phyloP scores from a whole-genome alignment of 2,888 invertebrate genomes.

The Drosophila nr. perissopoda region DNA sequence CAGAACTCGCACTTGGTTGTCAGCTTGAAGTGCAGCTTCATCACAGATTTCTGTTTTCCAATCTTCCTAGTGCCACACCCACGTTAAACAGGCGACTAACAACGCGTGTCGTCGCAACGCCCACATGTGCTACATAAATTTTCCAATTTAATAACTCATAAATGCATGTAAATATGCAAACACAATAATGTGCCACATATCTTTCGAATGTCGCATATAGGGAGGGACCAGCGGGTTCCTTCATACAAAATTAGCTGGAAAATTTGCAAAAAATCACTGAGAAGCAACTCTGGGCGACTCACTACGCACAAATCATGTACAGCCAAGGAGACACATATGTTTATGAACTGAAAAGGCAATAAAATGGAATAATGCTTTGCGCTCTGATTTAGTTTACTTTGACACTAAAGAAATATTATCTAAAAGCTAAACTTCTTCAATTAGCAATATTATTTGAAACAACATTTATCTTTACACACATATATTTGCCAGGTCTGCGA shows the following conservation, averaged over 20 bases:
- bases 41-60: conserved; percentile 1
- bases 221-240: conserved; percentile 36
- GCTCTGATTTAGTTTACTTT: neutral
- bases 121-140: conserved; percentile 70
- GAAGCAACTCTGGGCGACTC: conserved; percentile 20
- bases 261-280: conserved; percentile 59
- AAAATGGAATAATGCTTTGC: neutral
- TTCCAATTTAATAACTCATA: conserved; percentile 79
- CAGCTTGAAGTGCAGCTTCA: conserved; percentile 23
- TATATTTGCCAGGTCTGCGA: neutral
- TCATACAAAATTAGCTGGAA: conserved; percentile 66
- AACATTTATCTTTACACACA: neutral
- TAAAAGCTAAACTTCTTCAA: neutral
- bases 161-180: conserved; percentile 71
- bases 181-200: conserved; percentile 76
- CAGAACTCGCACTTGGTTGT: conserved; percentile 50
- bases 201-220: conserved; percentile 72
- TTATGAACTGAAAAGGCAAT: neutral
- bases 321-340: neutral
- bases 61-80: conserved; percentile 58
- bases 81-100: conserved; percentile 49
- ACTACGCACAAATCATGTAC: conserved; percentile 26
- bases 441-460: neutral
- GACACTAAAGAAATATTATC: neutral
- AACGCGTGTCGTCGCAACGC: conserved; percentile 77